Percentiles rank a stretch among this genome's conserved stretches.
phyloP scores from a whole-genome alignment of 2,113 vertebrate genomes.

The Gadus chalcogrammus region DNA sequence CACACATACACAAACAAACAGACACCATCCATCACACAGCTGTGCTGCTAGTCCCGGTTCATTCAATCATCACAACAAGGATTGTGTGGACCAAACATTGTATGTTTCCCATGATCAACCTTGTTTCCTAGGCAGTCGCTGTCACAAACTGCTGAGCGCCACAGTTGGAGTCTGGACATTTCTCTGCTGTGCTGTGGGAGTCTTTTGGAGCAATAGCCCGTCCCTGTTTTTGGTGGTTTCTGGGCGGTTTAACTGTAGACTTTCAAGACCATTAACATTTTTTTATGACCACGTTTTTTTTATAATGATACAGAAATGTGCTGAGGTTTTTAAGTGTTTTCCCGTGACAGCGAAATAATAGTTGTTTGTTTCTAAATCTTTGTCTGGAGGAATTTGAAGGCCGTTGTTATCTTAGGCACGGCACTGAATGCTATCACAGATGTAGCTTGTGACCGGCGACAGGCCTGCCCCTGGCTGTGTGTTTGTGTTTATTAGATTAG shows the following conservation, averaged over 20 bases:
- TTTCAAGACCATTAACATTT: no score
- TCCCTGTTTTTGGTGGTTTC: background rate
- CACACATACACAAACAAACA: background rate
- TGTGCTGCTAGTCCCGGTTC: background rate
- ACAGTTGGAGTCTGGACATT: constrained; percentile 16
- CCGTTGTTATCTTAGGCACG: constrained; percentile 10
- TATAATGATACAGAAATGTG: no score
- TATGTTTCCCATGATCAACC: constrained; percentile 43
- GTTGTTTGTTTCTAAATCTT: no score
- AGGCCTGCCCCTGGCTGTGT: constrained; percentile 34
- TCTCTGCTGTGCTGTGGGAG: constrained; percentile 28
- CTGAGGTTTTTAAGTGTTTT: no score
- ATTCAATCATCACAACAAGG: constrained; percentile 3
- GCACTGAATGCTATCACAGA: constrained; percentile 30
- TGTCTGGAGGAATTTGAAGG: background rate
- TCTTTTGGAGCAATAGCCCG: constrained; percentile 20
- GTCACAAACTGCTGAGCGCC: constrained; percentile 46
- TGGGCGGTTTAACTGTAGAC: no score
- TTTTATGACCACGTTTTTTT: no score
- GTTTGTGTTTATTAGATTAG: constrained; percentile 53
- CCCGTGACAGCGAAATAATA: no score
- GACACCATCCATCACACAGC: background rate
- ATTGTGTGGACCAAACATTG: constrained; percentile 15
- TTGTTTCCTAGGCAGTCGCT: constrained; percentile 27
- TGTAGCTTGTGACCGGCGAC: constrained; percentile 45